Conservation (phyloP, 2,797 vertebrate genomes). For the Calcarius lapponicus region DNA sequence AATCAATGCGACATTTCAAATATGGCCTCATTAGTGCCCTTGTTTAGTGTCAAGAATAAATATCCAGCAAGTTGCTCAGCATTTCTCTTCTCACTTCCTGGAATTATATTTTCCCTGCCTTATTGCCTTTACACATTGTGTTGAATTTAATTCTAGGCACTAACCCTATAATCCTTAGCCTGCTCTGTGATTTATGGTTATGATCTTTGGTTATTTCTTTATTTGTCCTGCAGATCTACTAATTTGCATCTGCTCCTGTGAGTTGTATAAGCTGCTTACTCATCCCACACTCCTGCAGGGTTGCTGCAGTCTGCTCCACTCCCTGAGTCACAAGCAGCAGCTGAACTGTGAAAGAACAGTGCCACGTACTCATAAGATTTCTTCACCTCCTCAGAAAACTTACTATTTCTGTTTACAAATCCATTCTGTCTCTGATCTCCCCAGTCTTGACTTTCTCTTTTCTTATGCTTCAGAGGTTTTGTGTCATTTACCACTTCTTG, state of each 20-base stretch:
- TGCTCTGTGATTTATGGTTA: background rate
- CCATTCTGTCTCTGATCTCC: background rate
- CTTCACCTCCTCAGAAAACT: background rate
- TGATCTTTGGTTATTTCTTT: background rate
- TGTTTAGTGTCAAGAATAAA: slow-evolving; percentile 34
- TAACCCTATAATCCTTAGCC: background rate
- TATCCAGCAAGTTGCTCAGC: background rate
- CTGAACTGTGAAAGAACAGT: background rate
- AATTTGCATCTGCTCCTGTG: background rate
- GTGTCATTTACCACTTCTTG: background rate
- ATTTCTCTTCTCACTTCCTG: slow-evolving; percentile 6
- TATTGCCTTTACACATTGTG: background rate
- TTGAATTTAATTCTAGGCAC: background rate
- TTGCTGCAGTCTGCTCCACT: background rate
- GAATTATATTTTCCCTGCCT: background rate
- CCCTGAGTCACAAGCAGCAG: background rate
- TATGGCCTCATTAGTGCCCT: slow-evolving; percentile 38
- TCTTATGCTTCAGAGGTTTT: background rate
- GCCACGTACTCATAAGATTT: background rate
- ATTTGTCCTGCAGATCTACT: background rate
- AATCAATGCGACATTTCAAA: slow-evolving; percentile 13
- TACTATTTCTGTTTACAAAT: slow-evolving; percentile 5
- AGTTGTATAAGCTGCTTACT: slow-evolving; percentile 8
- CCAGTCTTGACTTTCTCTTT: background rate
- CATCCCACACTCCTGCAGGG: background rate